Conservation (phyloP, 2,113 vertebrate species). For the Cynoglossus semilaevis region DNA sequence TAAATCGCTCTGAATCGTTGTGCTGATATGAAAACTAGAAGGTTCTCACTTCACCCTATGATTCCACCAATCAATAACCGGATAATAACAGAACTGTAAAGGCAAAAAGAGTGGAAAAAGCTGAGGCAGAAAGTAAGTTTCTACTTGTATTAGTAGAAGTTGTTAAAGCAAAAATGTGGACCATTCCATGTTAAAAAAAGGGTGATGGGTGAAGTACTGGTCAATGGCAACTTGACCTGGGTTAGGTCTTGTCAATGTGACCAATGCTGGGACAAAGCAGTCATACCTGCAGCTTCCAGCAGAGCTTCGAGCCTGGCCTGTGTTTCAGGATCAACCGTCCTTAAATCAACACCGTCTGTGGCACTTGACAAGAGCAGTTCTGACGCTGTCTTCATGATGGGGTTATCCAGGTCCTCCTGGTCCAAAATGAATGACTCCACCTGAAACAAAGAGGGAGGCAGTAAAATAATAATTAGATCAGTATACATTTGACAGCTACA, state of each 20-base stretch:
- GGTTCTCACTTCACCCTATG: conserved; percentile 14
- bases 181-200: not conserved
- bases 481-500: not conserved
- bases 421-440: conserved; percentile 99
- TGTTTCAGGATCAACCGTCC: conserved; percentile 97
- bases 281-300: conserved; percentile 95
- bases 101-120: not conserved
- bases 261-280: not conserved
- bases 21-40: conserved; percentile 22
- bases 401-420: conserved; percentile 99
- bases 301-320: conserved; percentile 96
- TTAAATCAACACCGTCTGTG: conserved; percentile 92
- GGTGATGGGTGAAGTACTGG: conserved; percentile 6
- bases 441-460: conserved; percentile 59
- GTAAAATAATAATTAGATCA: not conserved
- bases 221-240: conserved; percentile 14
- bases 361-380: conserved; percentile 94
- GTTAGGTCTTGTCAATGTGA: not conserved
- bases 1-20: conserved; percentile 44
- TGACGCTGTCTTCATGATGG: conserved; percentile 97
- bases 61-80: conserved; percentile 5
- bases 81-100: conserved; percentile 13
- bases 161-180: conserved; percentile 23
- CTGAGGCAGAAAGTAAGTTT: conserved; percentile 15
- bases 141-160: conserved; percentile 9